Base-by-base conservation (phyloP, 2,113 vertebrate species). In the Oxyura jamaicensis region DNA sequence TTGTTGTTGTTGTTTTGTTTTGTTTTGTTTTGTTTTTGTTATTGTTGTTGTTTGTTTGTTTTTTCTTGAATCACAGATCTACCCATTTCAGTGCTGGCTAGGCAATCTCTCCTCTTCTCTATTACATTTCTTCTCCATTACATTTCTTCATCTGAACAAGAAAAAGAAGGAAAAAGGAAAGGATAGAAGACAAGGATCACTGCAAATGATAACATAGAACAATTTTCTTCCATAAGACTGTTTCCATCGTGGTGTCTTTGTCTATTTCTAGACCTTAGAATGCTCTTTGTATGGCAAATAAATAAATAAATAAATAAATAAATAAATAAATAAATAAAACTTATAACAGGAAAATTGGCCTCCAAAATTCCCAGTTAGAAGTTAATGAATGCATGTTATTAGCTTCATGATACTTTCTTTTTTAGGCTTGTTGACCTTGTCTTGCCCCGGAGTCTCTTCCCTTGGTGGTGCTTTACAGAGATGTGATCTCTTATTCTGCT, bases 391-490 rank as follows among this genome's bases (percentile, higher is more conserved):
- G 4, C 6, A 44, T 5, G 10, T 59, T 12, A n/a, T 80, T 26
- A 46, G 11, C 29, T 86, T 52, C 4, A 48, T 39, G 5, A 15
- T 39, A 44, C 50, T 88, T 93, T 46, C 31, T 53, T 65, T 2
- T 53, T 76, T 26, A 77, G 6, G 18, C 15, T 66, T 73, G 6
- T 29, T 53, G 15, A 50, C 35, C 13, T 83, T 66, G 11, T 29
- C 59, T 88, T 80, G 39, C 20, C 18, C 35, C 12, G 12, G 12
- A 39, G 10, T 20, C 12, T 42, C 41, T 44, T 63, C 35, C 28
- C 1, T 62, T 0, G 0, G 6, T 20, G 39, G 42, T 23, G 1
- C 36, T 91, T 78, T 50, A 42, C 41, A 59, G 62, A 68, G 52
- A 13, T 6, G 1, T 36, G 46, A 67, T 15, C 9, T 86, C 75